A percentile compares a stretch with the other conserved stretches of the same genome.
phyloP scores from a whole-genome alignment of 2,113 vertebrate species.

The Amazona vittata region DNA sequence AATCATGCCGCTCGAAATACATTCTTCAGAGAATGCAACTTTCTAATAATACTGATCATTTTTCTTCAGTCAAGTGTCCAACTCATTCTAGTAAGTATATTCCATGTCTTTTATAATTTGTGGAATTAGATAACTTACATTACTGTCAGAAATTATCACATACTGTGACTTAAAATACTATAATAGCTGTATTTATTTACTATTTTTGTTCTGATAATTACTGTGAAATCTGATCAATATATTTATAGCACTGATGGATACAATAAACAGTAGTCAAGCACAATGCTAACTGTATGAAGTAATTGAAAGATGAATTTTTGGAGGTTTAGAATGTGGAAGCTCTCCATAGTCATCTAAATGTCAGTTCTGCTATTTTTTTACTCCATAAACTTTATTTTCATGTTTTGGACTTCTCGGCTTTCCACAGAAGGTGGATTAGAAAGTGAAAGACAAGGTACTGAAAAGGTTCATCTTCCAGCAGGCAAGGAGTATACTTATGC shows the following conservation, averaged over 20 bases:
- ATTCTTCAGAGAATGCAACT: neutral
- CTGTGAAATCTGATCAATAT: conserved; percentile 7
- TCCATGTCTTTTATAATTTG: neutral
- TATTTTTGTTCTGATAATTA: conserved; percentile 27
- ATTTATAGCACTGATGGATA: conserved; percentile 17
- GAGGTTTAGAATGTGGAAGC: neutral
- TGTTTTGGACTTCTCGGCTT: neutral
- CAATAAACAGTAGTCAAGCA: conserved; percentile 3
- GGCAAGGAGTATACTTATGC: neutral
- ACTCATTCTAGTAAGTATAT: neutral
- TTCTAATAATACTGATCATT: neutral
- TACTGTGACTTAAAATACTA: neutral
- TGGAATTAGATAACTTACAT: neutral
- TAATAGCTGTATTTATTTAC: neutral
- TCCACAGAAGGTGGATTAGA: neutral
- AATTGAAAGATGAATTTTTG: conserved; percentile 13
- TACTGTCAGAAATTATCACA: neutral
- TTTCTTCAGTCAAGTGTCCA: neutral
- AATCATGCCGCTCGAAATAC: neutral
- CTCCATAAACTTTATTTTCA: neutral
- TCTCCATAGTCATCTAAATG: neutral
- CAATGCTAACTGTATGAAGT: conserved; percentile 19
- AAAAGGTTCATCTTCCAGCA: neutral
- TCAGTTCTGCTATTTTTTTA: neutral
- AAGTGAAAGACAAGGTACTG: neutral